These are phyloP conservation scores for Heteronetta atricapilla DNA, from an alignment of 2,113 vertebrate species.

Conservation along the genomic window DNA sequence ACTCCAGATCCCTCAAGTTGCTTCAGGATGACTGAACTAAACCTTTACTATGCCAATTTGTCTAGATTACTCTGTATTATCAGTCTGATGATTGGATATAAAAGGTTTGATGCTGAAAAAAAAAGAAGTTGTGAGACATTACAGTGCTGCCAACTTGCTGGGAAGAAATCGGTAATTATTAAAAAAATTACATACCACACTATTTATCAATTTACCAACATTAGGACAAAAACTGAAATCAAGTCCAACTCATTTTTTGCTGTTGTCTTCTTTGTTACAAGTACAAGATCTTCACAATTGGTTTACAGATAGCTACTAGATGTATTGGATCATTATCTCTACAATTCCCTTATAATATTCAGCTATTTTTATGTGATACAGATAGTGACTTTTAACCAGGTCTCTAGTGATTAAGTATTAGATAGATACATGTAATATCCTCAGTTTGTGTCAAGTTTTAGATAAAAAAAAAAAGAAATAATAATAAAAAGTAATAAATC, in stretches of 20 bases:
- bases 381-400: not conserved
- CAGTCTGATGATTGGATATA: not conserved
- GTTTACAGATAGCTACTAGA: not conserved
- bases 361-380: not conserved
- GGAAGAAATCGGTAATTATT: not conserved
- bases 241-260: not conserved
- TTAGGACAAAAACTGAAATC: not conserved
- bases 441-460: not conserved
- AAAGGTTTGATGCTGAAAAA: not conserved
- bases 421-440: not conserved
- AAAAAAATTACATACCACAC: not conserved
- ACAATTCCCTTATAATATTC: not conserved
- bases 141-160: not conserved
- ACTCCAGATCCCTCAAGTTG: not conserved
- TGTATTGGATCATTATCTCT: not conserved
- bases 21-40: not conserved
- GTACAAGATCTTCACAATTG: not conserved
- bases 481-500: not conserved
- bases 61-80: not conserved
- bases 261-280: not conserved
- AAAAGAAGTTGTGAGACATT: not conserved
- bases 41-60: not conserved
- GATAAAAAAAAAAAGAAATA: not conserved
- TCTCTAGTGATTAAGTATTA: not conserved
- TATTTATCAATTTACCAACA: not conserved